phyloP scores from a whole-genome alignment of 2,113 vertebrate genomes.

The Todiramphus chloris region DNA sequence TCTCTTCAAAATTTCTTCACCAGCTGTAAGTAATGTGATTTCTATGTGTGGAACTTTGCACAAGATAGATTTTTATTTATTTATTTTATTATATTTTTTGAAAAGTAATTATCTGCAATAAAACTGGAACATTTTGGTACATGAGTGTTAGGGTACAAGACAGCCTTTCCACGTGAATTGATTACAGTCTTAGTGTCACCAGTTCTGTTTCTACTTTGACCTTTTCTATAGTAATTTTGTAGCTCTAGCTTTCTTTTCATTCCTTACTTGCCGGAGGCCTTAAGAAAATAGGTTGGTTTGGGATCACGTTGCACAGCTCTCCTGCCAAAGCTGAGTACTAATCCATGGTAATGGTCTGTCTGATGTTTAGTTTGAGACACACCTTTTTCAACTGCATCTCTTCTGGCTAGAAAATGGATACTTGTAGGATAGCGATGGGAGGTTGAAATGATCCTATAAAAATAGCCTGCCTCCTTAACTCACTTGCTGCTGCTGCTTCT shows the following conservation, averaged over 20 bases:
- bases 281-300: not conserved
- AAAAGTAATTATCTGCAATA: not conserved
- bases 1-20: not conserved
- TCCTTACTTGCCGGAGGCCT: not conserved
- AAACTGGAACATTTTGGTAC: not conserved
- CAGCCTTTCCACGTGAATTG: not conserved
- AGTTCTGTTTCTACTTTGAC: not conserved
- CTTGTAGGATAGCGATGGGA: not conserved
- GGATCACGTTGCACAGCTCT: not conserved
- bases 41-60: not conserved
- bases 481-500: not conserved
- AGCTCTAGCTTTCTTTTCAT: not conserved
- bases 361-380: not conserved
- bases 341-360: not conserved
- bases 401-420: not conserved
- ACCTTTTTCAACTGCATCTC: not conserved
- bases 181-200: not conserved
- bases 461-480: fast-evolving
- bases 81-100: too few species aligned
- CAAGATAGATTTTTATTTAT: not conserved
- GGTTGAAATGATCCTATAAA: not conserved
- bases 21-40: not conserved
- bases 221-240: not conserved
- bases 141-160: fast-evolving
- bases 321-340: not conserved